Base-by-base conservation (phyloP, 2,888 invertebrate genomes). In the Amorpha juglandis region DNA sequence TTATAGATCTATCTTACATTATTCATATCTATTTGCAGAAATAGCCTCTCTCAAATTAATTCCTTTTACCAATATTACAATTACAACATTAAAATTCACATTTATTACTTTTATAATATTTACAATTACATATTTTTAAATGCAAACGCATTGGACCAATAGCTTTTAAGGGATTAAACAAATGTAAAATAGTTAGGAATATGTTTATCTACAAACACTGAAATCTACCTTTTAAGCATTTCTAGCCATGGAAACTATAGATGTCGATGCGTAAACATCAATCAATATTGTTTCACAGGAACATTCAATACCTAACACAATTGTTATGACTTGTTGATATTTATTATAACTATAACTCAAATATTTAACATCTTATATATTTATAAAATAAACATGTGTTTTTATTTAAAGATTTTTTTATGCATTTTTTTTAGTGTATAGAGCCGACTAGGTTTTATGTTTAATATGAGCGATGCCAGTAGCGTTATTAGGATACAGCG, bases 371-470 rank as follows among this genome's bases (percentile, higher is more conserved):
- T 58, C 58, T 63, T 63, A 63, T 47, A 27, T 48, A 48, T 48
- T 48, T 47, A 63, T 48, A 48, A 63, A 48, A 27, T 48, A 63
- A 50, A 48, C 16, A 53, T 53, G 35, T 64, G 14, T 4, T 38
- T 62, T 62, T 52, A 52, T 55, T 55, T 33, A 42, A 38, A 27
- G 48, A 65, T 50, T 51, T 62, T n/a, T 45, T 14, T 9, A 42
- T 38, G 12, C 19, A 35, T 47, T 65, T 47, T 64, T 65, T 53
- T 52, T 62, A 45, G 35, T 66, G 63, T 63, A 52, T 53, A 66
- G 47, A 52, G 63, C 45, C 66, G 66, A 66, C 66, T 66, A 66
- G 66, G 16, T 63, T 66, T 35, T 9, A 63, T 62, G 52, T 66
- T 55, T 27, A 64, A 45, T 63, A 53, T 35, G 8, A 12, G 19